A percentile compares a stretch with the other conserved stretches of the same genome.
Conservation (phyloP, 2,888 invertebrate genomes). For the Apomyelois bistriatella region DNA sequence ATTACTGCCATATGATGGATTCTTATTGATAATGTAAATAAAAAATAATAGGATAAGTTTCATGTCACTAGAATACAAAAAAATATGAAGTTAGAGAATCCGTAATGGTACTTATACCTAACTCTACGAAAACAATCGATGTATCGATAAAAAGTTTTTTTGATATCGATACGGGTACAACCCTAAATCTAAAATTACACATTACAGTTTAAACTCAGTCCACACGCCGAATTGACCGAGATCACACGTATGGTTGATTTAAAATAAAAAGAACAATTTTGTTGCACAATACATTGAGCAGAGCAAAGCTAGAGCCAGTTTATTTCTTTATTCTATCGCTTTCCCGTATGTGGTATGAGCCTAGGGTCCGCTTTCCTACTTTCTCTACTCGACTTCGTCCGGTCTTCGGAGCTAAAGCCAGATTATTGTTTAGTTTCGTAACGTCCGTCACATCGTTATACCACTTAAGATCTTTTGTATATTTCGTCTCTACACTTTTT, state of each 20-base stretch:
- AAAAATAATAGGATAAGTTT: slow-evolving; percentile 3
- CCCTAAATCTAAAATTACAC: slow-evolving; percentile 50
- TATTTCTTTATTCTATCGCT: too few species aligned
- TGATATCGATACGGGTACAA: slow-evolving; percentile 28
- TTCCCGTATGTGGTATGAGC: too few species aligned
- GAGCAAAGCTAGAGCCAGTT: too few species aligned
- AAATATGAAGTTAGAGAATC: too few species aligned
- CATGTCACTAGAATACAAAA: background rate
- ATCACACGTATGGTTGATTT: slow-evolving; percentile 23
- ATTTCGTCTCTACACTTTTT: too few species aligned
- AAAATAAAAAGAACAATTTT: slow-evolving; percentile 6
- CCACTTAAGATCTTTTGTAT: too few species aligned
- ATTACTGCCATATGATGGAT: slow-evolving; percentile 9
- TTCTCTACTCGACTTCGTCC: too few species aligned
- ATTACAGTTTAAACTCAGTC: slow-evolving; percentile 36
- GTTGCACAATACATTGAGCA: slow-evolving; percentile 2
- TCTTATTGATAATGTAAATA: slow-evolving; percentile 9
- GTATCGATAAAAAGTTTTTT: slow-evolving; percentile 8
- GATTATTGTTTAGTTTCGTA: too few species aligned
- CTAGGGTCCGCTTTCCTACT: too few species aligned
- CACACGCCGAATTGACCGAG: slow-evolving; percentile 29
- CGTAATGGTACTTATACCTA: too few species aligned
- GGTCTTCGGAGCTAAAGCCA: too few species aligned
- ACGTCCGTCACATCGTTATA: too few species aligned
- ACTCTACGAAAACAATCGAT: slow-evolving; percentile 31